Percentiles rank a stretch among this genome's conserved stretches.
Evolutionary conservation across 2,888 invertebrate genomes (phyloP).

Genomic region (Amaurobius ferox): DNA sequence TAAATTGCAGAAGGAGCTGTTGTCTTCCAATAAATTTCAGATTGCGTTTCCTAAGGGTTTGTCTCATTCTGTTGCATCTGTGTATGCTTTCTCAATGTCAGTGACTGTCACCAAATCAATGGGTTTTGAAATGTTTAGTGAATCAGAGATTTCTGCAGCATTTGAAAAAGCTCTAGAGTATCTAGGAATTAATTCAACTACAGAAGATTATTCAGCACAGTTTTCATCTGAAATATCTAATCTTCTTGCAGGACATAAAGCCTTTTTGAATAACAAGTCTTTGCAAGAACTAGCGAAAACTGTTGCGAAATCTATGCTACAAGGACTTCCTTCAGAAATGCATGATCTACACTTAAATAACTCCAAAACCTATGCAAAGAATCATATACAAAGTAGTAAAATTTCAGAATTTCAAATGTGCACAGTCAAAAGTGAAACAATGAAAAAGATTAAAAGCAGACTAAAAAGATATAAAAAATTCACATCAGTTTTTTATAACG

Average conservation of each 20-base stretch:
- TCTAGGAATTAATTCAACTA: constrained; percentile 10
- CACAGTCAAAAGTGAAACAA: constrained; percentile 27
- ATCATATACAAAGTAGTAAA: neutral
- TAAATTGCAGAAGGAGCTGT: constrained; percentile 26
- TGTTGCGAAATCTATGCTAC: constrained; percentile 21
- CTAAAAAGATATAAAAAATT: constrained; percentile 21
- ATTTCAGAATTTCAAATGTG: neutral
- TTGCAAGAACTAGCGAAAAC: neutral
- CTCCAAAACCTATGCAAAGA: neutral
- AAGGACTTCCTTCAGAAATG: constrained; percentile 23
- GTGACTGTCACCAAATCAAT: constrained; percentile 7
- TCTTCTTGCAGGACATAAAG: neutral
- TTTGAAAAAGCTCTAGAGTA: constrained; percentile 46
- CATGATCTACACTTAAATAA: neutral
- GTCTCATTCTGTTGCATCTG: constrained; percentile 44
- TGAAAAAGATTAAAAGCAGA: neutral
- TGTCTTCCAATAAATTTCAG: constrained; percentile 35
- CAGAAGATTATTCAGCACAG: constrained; percentile 7
- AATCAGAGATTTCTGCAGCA: constrained; percentile 26
- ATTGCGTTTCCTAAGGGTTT: constrained; percentile 29
- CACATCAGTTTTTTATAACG: constrained; percentile 38
- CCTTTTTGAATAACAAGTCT: neutral
- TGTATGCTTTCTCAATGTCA: constrained; percentile 59
- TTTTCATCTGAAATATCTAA: constrained; percentile 54
- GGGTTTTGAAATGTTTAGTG: constrained; percentile 21